Evolutionary conservation across 1,140 invertebrate species (phyloP), one percentile per base, ranked within the genome.

Genomic region (Himalopsyche phryganea): DNA sequence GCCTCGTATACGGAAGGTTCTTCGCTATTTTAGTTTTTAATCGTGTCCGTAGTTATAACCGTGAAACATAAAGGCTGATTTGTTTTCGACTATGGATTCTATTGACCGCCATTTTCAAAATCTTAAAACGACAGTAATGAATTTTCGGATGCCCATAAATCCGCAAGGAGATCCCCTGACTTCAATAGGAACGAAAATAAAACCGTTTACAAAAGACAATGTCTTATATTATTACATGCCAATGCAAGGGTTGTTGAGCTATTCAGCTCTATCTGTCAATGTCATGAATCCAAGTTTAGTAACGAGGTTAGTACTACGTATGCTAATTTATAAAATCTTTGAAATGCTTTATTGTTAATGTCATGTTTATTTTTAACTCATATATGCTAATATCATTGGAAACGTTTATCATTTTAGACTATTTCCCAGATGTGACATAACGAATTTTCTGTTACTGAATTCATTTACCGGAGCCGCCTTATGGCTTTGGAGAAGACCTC

Each of bases 221-320:
- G 68, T 77, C 13, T 63, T 77, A 15, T 77, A 71, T 67, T 76
- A 76, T 66, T 77, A 76, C 70, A 67, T 76, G 65, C 75, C 75
- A 46, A 59, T 77, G 48, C 75, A 77, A 73, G 75, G 75, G 19
- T 63, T 77, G 40, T 68, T 72, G 58, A 73, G 73, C 71, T 77
- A 78, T 66, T 74, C 75, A 72, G 73, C 73, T 36, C 68, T 78
- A 46, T 76, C 76, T 53, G 63, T 78, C n/a, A 71, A 70, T 69
- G 75, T 78, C 40, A 77, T 76, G 75, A 75, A 78, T 48, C 76
- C 76, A 11, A 70, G 72, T 64, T 58, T 78, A 50, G 71, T 77
- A 69, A 68, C 74, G 53, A 75, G 76, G 76, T 77, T 52, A 44
- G 63, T 66, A 5, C 15, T 13, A 11, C 11, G 11, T 13, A n/a